Conservation (phyloP, 2,797 vertebrate species). For the Peromyscus aztecus region DNA sequence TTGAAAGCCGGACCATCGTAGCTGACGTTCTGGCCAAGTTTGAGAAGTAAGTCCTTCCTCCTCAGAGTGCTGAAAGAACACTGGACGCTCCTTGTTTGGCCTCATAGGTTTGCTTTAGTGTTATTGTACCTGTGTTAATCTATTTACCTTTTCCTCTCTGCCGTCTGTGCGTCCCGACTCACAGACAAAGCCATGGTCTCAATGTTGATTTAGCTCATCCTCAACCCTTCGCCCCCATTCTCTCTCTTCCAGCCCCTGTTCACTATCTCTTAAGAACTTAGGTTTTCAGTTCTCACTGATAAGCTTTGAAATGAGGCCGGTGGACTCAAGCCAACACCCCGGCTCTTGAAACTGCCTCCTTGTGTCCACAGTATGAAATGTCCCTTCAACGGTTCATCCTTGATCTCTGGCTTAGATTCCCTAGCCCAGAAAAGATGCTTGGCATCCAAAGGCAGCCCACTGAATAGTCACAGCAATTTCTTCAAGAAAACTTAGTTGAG, state of each 20-base stretch:
- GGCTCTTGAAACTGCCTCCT: neutral
- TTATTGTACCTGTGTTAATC: neutral
- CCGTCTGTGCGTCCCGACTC: neutral
- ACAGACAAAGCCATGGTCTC: neutral
- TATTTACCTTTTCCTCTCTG: neutral
- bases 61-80: neutral
- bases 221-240: no score
- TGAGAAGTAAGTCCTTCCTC: constrained; percentile 92
- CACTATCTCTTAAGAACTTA: neutral
- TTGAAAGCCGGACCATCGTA: constrained; percentile 96
- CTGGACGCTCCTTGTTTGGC: neutral
- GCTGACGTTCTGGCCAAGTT: constrained; percentile 98
- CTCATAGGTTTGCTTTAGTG: neutral
- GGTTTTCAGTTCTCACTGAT: neutral
- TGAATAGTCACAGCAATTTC: neutral
- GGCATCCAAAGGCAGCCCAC: neutral
- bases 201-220: no score
- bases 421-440: neutral
- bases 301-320: neutral
- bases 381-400: accelerated
- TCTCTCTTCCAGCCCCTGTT: neutral
- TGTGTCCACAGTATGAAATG: neutral
- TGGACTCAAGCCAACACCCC: neutral
- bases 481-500: neutral
- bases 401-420: neutral